phyloP scores from a whole-genome alignment of 2,797 vertebrate genomes.

The Synanceia verrucosa region DNA sequence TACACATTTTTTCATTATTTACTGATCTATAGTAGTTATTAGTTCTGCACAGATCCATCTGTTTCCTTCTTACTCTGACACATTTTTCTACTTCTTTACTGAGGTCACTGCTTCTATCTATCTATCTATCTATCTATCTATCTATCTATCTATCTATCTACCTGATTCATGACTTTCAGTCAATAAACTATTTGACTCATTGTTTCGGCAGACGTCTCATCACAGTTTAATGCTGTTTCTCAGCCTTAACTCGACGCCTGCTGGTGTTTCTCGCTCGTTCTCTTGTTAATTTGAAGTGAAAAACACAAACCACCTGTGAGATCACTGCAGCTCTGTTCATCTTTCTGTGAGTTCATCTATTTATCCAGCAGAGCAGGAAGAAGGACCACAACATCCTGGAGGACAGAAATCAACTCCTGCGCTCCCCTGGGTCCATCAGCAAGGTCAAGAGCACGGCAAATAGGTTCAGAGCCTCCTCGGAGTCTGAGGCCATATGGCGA shows the following conservation, averaged over 20 bases:
- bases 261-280: not conserved
- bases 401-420: slow-evolving; percentile 13
- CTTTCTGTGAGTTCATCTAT: slow-evolving; percentile 1
- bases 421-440: slow-evolving; percentile 31
- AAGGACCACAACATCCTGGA: slow-evolving; percentile 22
- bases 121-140: no score
- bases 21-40: no score
- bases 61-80: no score
- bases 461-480: slow-evolving; percentile 54
- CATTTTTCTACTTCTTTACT: no score
- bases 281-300: not conserved
- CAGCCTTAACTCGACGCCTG: not conserved
- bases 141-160: no score
- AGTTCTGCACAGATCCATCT: no score
- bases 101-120: no score
- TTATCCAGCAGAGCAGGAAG: slow-evolving; percentile 16
- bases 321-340: slow-evolving; percentile 1
- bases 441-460: slow-evolving; percentile 64
- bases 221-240: not conserved
- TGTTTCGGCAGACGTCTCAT: not conserved
- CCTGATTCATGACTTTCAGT: no score
- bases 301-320: slow-evolving; percentile 20
- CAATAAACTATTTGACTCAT: not conserved
- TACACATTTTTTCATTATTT: no score
- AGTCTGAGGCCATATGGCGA: slow-evolving; percentile 58